Conservation (phyloP, 2,797 vertebrate genomes). For the Scolopax bukidnonensis region DNA sequence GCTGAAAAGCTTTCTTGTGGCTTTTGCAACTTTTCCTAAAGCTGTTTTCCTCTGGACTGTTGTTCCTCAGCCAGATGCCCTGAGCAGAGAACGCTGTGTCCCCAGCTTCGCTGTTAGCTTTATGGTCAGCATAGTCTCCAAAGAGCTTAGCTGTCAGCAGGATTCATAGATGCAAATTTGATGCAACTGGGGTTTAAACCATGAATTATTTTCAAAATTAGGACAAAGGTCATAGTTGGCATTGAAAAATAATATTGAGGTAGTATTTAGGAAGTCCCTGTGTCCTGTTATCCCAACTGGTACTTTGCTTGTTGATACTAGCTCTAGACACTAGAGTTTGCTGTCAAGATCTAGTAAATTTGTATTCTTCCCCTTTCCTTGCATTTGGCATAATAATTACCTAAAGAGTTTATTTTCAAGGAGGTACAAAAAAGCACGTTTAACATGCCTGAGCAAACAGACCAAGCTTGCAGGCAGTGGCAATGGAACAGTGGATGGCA, state of each 20-base stretch:
- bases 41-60: background rate
- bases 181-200: slow-evolving; percentile 8
- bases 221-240: background rate
- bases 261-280: background rate
- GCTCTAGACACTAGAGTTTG: background rate
- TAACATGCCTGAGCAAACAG: background rate
- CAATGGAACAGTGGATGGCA: background rate
- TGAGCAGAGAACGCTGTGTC: background rate
- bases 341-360: background rate
- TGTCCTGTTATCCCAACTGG: background rate
- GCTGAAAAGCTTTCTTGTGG: background rate
- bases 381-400: slow-evolving; percentile 8
- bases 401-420: slow-evolving; percentile 1
- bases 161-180: slow-evolving; percentile 19
- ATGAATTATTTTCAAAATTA: slow-evolving; percentile 31
- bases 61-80: slow-evolving; percentile 15
- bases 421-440: background rate
- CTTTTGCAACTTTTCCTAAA: slow-evolving; percentile 2
- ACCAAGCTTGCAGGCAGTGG: background rate
- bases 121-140: background rate
- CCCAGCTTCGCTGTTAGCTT: background rate
- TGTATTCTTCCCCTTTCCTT: background rate
- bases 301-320: background rate
- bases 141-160: slow-evolving; percentile 38
- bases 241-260: background rate